Base-by-base conservation (phyloP, 1,140 invertebrate genomes). In the Potamilus streckersoni region DNA sequence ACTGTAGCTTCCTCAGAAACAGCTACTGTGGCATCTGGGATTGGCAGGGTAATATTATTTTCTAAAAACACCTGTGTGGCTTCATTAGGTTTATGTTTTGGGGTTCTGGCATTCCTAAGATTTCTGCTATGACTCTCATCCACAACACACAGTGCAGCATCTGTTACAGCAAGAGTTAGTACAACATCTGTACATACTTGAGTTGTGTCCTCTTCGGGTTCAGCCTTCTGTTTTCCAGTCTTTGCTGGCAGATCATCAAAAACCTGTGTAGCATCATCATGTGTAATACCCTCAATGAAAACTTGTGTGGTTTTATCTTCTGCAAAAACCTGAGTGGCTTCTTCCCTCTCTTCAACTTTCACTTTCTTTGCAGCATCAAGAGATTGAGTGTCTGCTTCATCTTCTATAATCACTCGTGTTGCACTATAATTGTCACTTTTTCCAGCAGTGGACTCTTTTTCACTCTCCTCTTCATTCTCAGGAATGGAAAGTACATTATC, bases 191-290 rank as follows among this genome's bases (percentile, higher is more conserved):
- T 20, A 66, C 70, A 64, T n/a, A 77, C 63, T 17, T 63, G 75
- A 55, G 71, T 78, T 56, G 66, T 71, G 6, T 57, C 19, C 17
- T 59, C 72, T 19, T 61, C 1, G 1, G 61, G 31, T 5, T 55
- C 74, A 68, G 59, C 64, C 19, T 55, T 49, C 38, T 49, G 38
- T 6, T 49, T 49, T 49, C 38, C 5, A 8, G 38, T 49, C 38
- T 49, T 49, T 49, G 38, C 38, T 49, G 38, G 15, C 1, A 38
- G 59, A 55, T 79, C 80, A 19, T 67, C 70, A 72, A 81, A 71
- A n/a, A 79, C 80, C 58, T 79, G 82, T 20, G 81, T 82, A 27
- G 79, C 76, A 72, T 75, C 79, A 72, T 61, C 60, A 19, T 23
- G 19, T n/a, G 19, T 23, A 14, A 62, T n/a, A 62, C 23, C 11